Percentiles rank a stretch among this genome's conserved stretches.
Evolutionary conservation across 2,113 vertebrate genomes (phyloP).

Genomic region (Polypterus bichir): DNA sequence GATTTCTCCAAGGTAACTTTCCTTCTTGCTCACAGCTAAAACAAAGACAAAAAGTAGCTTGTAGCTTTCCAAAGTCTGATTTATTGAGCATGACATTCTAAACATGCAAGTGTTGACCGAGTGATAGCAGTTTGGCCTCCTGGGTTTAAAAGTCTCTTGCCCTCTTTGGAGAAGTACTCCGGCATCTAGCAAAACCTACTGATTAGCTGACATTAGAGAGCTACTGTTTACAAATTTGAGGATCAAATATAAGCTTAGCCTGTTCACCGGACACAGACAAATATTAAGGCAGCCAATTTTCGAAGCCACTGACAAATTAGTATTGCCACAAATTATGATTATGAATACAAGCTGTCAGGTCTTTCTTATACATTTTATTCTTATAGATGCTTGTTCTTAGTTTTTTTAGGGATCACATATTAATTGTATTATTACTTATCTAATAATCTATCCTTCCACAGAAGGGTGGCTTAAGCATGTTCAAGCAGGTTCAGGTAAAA

Average conservation of each 20-base stretch:
- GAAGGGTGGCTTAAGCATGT: too few species aligned
- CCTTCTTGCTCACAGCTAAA: constrained; percentile 9
- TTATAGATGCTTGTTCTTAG: constrained; percentile 25
- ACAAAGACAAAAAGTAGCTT: constrained; percentile 27
- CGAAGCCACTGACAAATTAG: constrained; percentile 25
- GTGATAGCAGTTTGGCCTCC: constrained; percentile 23
- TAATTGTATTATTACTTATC: too few species aligned
- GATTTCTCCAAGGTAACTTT: constrained; percentile 14
- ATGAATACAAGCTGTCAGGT: constrained; percentile 32
- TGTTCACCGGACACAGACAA: constrained; percentile 19
- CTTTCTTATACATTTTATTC: constrained; percentile 26
- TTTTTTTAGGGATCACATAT: background rate
- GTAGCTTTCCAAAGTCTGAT: constrained; percentile 23
- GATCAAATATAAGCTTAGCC: constrained; percentile 12
- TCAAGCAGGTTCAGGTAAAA: too few species aligned
- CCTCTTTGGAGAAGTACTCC: constrained; percentile 20
- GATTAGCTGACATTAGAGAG: constrained; percentile 21
- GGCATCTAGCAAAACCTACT: constrained; percentile 19
- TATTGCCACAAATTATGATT: constrained; percentile 8
- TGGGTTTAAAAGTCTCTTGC: constrained; percentile 32
- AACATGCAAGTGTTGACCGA: constrained; percentile 24
- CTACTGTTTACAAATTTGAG: constrained; percentile 21
- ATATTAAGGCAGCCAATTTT: constrained; percentile 12
- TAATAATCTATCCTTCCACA: too few species aligned
- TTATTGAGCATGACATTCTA: constrained; percentile 29